Evolutionary conservation across 64 coral and sea anemone species (phyloP).

Genomic region (Montipora efflorescens): DNA sequence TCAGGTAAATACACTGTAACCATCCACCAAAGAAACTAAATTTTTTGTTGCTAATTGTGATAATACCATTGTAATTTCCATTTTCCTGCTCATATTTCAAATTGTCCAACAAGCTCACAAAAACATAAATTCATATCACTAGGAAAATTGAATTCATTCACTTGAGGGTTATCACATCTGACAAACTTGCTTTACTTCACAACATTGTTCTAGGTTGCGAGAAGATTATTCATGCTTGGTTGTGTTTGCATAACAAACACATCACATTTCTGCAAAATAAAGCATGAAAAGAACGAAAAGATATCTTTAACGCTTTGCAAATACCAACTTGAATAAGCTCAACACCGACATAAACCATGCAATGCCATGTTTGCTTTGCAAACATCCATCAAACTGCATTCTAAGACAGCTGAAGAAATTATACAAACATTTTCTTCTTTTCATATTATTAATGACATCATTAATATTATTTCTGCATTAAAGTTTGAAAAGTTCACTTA

Average conservation of each 20-base stretch:
- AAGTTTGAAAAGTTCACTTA: not conserved
- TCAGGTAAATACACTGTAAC: too few relatives aligned
- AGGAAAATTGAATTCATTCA: not conserved
- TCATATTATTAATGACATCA: not conserved
- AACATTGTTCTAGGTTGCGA: not conserved
- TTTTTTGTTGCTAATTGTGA: too few relatives aligned
- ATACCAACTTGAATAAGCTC: not conserved
- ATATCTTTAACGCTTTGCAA: not conserved
- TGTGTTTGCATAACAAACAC: not conserved
- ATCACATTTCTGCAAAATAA: not conserved
- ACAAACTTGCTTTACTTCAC: not conserved
- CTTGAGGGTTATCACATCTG: not conserved
- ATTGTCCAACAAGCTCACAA: too few relatives aligned
- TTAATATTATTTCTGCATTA: not conserved
- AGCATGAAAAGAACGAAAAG: not conserved
- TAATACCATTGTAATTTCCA: too few relatives aligned
- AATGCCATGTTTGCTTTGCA: not conserved
- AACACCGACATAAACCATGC: not conserved
- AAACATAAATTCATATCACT: too few relatives aligned
- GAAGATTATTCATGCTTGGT: not conserved
- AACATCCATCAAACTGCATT: not conserved
- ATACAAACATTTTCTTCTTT: not conserved
- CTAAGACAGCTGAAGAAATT: not conserved
- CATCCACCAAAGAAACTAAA: too few relatives aligned
- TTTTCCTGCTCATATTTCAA: too few relatives aligned